Evolutionary conservation across 1,140 invertebrate species (phyloP), one percentile per base, ranked within the genome.

Genomic region (Drosophila jambulina): DNA sequence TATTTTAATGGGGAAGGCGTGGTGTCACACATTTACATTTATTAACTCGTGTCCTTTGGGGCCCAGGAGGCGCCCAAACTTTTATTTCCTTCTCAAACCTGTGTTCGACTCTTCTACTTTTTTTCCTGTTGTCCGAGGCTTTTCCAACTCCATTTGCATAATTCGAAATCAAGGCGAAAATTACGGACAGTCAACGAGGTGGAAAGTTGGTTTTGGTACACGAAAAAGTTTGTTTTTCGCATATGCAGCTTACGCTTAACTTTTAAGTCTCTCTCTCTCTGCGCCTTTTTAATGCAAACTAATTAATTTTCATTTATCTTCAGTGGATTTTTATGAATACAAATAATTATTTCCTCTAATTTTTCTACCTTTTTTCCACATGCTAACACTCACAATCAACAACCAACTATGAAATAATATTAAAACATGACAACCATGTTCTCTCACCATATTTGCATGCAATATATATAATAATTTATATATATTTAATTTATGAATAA

Each of bases 1-100:
- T 77, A 68, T 68, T 70, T 77, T 70, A 67, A 49, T 62, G 69
- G 67, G 29, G 63, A 36, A 58, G 67, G 46, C 61, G 78, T 74
- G 75, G 74, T 83, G 77, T 70, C 69, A 80, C 87, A 81, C 77
- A 91, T 90, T 91, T 90, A 83, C 86, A 90, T 90, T 91, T 90
- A 91, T 91, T 90, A 86, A 82, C 80, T 83, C 67, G 72, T 83
- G 86, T 91, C 84, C 82, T 74, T 74, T 75, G 82, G 53, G 71
- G 51, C n/a, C 51, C 32, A 10, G 21, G 13, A 8, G 48, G 25
- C 48, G 48, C 32, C 34, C 29, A 78, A 78, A 78, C 70, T 58
- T 71, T 80, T 75, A 58, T 79, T 68, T 68, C 43, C 48, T 29
- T 12, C 29, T 6, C 23, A 23, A 36, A n/a, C 25, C 12, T 17